phyloP scores from a whole-genome alignment of 2,888 invertebrate species.

The Aplocera efformata region DNA sequence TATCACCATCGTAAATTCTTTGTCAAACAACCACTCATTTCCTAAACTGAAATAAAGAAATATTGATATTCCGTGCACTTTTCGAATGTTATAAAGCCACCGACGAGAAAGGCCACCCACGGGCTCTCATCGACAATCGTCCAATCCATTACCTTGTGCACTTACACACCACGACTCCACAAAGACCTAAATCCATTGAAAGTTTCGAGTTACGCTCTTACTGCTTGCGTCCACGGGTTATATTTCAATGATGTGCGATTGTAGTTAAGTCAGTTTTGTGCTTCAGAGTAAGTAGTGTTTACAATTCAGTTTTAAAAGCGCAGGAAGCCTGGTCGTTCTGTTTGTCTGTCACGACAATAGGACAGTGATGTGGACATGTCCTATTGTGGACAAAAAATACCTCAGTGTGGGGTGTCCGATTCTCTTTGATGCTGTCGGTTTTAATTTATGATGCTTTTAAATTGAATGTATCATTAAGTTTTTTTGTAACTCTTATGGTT shows the following conservation, averaged over 20 bases:
- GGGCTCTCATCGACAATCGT: slow-evolving; percentile 55
- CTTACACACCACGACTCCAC: slow-evolving; percentile 30
- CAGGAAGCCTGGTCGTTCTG: slow-evolving; percentile 64
- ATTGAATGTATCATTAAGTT: slow-evolving; percentile 24
- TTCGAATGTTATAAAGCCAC: slow-evolving; percentile 53
- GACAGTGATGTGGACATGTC: slow-evolving; percentile 43
- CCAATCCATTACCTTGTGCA: slow-evolving; percentile 63
- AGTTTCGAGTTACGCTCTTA: slow-evolving; percentile 18
- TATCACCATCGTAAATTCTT: slow-evolving; percentile 3
- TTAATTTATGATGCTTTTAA: slow-evolving; percentile 37
- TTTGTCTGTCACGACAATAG: slow-evolving; percentile 59
- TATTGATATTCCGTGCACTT: slow-evolving; percentile 52
- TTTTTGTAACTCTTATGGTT: slow-evolving; percentile 15
- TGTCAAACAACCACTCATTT: slow-evolving; percentile 12
- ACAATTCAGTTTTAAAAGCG: slow-evolving; percentile 59
- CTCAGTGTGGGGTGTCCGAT: slow-evolving; percentile 43
- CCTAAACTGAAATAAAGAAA: slow-evolving; percentile 27
- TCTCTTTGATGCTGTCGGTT: slow-evolving; percentile 34
- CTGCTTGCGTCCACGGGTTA: rapidly evolving
- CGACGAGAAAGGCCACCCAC: slow-evolving; percentile 63
- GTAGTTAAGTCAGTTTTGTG: slow-evolving; percentile 16
- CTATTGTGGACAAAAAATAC: slow-evolving; percentile 39
- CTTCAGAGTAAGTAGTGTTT: slow-evolving; percentile 33
- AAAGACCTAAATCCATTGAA: slow-evolving; percentile 26
- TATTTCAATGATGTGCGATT: slow-evolving; percentile 2